phyloP scores from a whole-genome alignment of 1,140 invertebrate species.

The Stegodyphus dumicola region DNA sequence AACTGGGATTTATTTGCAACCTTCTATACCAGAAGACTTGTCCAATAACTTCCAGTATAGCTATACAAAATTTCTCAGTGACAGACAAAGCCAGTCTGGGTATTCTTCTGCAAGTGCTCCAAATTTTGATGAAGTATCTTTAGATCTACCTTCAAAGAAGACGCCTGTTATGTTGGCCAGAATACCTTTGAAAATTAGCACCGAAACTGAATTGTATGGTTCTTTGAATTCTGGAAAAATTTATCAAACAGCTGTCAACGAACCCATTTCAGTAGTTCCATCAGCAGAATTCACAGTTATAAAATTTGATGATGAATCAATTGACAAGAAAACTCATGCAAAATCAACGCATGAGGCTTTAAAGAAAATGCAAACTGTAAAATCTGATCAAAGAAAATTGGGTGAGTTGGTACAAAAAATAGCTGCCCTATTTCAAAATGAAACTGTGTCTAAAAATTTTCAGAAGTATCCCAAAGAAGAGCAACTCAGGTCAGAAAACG shows the following conservation, averaged over 20 bases:
- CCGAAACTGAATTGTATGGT: constrained; percentile 46
- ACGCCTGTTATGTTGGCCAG: neutral
- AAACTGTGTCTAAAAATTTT: neutral
- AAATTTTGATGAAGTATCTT: too few species aligned
- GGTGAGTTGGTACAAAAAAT: constrained; percentile 16
- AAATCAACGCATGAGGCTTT: neutral
- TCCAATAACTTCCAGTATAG: constrained; percentile 49
- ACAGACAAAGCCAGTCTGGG: constrained; percentile 15
- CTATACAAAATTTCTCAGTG: constrained; percentile 41
- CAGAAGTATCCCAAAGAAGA: neutral
- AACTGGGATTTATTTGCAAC: neutral
- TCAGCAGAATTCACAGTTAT: constrained; percentile 26
- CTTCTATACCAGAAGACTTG: neutral
- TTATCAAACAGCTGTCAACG: constrained; percentile 60
- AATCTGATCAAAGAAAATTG: neutral
- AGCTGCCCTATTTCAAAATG: constrained; percentile 11
- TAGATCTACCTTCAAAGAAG: too few species aligned
- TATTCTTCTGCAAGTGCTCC: neutral
- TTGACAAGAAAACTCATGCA: neutral
- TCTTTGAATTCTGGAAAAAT: constrained; percentile 59
- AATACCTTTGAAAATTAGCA: constrained; percentile 12
- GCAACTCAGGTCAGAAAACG: neutral
- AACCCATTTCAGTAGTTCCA: constrained; percentile 26
- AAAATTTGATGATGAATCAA: constrained; percentile 29
- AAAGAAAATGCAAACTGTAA: neutral